Evolutionary conservation across 2,113 vertebrate genomes (phyloP).

Genomic region (Ameiurus melas): DNA sequence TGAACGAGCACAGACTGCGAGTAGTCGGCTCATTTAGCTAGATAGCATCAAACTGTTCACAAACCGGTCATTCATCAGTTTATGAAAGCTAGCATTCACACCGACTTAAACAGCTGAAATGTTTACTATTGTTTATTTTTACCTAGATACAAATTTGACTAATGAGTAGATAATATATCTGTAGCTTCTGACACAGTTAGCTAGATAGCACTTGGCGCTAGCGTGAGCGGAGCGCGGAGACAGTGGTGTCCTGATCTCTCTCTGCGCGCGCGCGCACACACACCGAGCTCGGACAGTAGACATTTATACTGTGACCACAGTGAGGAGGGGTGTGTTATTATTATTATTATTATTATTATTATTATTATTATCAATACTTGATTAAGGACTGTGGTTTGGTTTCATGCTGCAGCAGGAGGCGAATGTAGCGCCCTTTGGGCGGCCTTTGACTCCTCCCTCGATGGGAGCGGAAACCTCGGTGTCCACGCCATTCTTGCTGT

Average conservation of each 20-base stretch:
- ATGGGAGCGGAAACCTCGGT: neutral
- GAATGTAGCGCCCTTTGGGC: neutral
- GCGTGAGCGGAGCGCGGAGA: neutral
- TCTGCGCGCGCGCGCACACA: too few species aligned
- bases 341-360: neutral
- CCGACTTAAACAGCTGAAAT: neutral
- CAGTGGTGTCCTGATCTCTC: too few species aligned
- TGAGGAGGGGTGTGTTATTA: neutral
- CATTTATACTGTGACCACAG: neutral
- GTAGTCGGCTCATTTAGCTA: neutral
- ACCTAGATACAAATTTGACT: neutral
- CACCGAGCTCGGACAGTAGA: neutral
- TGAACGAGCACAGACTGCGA: neutral
- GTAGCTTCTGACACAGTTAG: neutral
- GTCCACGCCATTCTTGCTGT: neutral
- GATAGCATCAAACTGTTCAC: neutral
- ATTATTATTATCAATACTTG: neutral
- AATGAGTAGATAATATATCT: neutral
- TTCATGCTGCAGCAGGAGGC: neutral
- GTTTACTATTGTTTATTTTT: too few species aligned
- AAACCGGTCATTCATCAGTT: neutral
- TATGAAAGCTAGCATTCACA: neutral
- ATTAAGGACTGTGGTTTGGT: neutral
- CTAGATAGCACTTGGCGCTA: neutral
- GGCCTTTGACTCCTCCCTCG: neutral